Conservation (phyloP, 1,140 invertebrate species). For the Aphaenogaster ashmeadi region DNA sequence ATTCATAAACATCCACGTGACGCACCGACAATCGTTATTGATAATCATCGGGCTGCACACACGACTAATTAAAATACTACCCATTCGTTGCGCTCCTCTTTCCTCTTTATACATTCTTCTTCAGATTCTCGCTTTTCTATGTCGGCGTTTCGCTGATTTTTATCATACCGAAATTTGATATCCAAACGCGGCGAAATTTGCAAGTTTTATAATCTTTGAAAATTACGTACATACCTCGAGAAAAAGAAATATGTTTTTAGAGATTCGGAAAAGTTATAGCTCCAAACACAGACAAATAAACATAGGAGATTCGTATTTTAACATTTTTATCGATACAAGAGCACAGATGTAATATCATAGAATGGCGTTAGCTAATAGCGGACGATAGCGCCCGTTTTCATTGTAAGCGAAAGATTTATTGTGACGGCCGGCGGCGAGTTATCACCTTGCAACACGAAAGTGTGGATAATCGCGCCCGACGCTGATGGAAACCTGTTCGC, state of each 20-base stretch:
- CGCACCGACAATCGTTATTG: conserved; percentile 46
- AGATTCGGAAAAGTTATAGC: not conserved
- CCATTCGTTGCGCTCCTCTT: not conserved
- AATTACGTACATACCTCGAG: not conserved
- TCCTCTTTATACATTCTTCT: not conserved
- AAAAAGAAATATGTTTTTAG: not conserved
- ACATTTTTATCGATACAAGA: conserved; percentile 68
- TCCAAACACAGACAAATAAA: not conserved
- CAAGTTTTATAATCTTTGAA: conserved; percentile 20
- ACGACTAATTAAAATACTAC: conserved; percentile 48
- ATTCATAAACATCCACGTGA: conserved; percentile 70
- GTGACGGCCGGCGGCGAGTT: conserved; percentile 66
- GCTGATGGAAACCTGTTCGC: conserved; percentile 65
- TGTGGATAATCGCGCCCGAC: conserved; percentile 60
- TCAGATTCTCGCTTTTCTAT: not conserved
- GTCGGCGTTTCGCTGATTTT: not conserved
- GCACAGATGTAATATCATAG: conserved; percentile 61
- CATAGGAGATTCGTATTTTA: conserved; percentile 15
- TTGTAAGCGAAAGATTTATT: conserved; percentile 71
- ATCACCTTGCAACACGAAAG: conserved; percentile 73
- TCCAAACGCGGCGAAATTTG: not conserved
- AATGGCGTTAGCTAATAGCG: conserved; percentile 70
- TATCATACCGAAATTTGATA: not conserved
- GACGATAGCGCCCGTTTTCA: conserved; percentile 68
- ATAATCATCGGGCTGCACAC: conserved; percentile 35